Conservation (phyloP, 2,797 vertebrate genomes). For the Galago senegalensis region DNA sequence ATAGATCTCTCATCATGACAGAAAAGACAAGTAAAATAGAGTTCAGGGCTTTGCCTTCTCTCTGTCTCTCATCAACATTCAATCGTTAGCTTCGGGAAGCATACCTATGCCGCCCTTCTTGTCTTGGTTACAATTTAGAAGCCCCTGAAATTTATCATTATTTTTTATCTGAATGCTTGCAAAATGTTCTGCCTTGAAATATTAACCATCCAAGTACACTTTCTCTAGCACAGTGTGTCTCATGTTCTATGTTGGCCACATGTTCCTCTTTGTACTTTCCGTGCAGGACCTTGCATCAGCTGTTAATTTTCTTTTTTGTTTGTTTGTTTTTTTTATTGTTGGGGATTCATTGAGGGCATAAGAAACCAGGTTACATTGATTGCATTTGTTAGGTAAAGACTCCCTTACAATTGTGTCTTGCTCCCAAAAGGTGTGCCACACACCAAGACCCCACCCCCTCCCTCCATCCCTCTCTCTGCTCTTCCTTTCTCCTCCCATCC, state of each 20-base stretch:
- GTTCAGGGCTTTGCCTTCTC: conserved; percentile 16
- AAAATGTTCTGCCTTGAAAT: conserved; percentile 16
- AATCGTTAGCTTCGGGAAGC: conserved; percentile 47
- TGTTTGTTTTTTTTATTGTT: too few relatives aligned
- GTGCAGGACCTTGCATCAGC: not conserved
- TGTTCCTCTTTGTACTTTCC: not conserved
- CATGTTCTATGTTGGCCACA: not conserved
- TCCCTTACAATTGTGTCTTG: too few relatives aligned
- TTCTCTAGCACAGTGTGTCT: not conserved
- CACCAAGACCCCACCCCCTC: too few relatives aligned
- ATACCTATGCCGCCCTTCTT: not conserved
- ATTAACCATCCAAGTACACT: not conserved
- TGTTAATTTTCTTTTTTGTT: not conserved
- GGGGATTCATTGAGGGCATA: too few relatives aligned
- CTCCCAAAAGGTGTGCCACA: too few relatives aligned
- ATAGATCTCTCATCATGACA: conserved; percentile 65
- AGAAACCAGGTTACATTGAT: too few relatives aligned
- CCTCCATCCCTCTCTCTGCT: too few relatives aligned
- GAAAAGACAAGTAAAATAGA: conserved; percentile 72
- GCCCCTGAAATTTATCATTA: not conserved
- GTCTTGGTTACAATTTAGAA: conserved; percentile 30
- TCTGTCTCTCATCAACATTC: conserved; percentile 54
- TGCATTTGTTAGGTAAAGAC: too few relatives aligned
- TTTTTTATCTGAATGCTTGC: not conserved
- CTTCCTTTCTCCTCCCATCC: too few relatives aligned